phyloP scores from a whole-genome alignment of 2,888 invertebrate species.

The Dinocampus coccinellae region DNA sequence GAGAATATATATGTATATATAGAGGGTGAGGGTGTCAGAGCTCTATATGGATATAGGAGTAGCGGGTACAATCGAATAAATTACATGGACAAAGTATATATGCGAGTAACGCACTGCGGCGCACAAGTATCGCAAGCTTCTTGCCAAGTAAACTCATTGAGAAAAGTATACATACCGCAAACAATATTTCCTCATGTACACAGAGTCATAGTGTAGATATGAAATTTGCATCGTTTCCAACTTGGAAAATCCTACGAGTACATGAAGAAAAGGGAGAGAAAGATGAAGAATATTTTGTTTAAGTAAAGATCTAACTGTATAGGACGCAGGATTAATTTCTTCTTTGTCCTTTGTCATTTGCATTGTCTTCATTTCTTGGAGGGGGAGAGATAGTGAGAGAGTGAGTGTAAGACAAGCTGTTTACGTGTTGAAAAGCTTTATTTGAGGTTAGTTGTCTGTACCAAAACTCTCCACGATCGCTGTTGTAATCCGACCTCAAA shows the following conservation, averaged over 20 bases:
- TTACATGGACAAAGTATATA: constrained; percentile 51
- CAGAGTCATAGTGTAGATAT: constrained; percentile 5
- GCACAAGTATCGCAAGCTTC: constrained; percentile 42
- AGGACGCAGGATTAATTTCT: constrained; percentile 16
- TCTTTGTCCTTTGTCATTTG: background rate
- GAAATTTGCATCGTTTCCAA: constrained; percentile 27
- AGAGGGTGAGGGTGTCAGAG: background rate
- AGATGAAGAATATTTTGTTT: background rate
- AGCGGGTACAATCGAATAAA: constrained; percentile 47
- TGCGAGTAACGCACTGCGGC: constrained; percentile 59
- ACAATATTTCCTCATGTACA: constrained; percentile 7
- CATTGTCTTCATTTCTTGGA: background rate
- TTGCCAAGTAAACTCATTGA: constrained; percentile 55
- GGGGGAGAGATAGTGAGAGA: background rate
- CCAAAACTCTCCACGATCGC: background rate
- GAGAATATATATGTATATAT: background rate
- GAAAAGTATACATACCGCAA: constrained; percentile 39
- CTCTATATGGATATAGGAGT: constrained; percentile 1
- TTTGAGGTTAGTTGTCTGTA: constrained; percentile 5
- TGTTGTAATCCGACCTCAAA: constrained; percentile 5
- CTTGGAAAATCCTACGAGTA: constrained; percentile 2
- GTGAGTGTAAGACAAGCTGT: background rate
- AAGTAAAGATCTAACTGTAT: constrained; percentile 18
- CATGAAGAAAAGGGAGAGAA: background rate
- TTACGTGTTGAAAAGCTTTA: constrained; percentile 4